Evolutionary conservation across 2,888 invertebrate genomes (phyloP), one percentile per base, ranked within the genome.

Genomic region (Stenichneumon culpator): DNA sequence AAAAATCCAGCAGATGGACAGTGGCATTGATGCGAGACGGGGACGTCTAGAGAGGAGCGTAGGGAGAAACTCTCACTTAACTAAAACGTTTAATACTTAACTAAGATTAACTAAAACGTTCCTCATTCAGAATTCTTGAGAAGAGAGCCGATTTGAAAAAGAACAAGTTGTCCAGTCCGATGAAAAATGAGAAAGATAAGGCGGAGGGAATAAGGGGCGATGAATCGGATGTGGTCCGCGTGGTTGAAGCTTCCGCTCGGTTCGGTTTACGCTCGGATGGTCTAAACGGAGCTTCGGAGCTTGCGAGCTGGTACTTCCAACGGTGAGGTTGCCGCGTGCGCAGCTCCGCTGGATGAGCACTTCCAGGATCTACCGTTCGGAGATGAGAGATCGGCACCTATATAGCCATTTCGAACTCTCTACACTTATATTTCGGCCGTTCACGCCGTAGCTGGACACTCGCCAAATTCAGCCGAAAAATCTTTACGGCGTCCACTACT

Each of bases 261-360:
- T 60, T 75, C 22, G 19, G 22, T 65, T 80, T 80, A 69, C 79
- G 69, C 63, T 80, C 63, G 47, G 63, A 32, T 73, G 63, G 36
- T 67, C 52, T 81, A 67, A 73, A 63, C 50, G 73, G 39, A 78
- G 68, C 36, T 78, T 68, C 68, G 3, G 72, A 50, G 7, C 32
- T 22, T n/a, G 19, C 16, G 52, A 39, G 72, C 52, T 78, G n/a
- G n/a, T 14, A 25, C 68, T 67, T 32, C 52, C 39, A 28, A 50
- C 68, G 32, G 16, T 54, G n/a, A 14, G 32, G 36, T 54, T 70
- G 28, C 28, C 28, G 28, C 5, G 28, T 5, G 28, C 28, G 4
- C 28, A 28, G 28, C 28, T 28, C 4, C 28, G 28, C 4, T 28
- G 28, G 28, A 28, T 28, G 3, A 28, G 5, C 28, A 5, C 5